These are phyloP conservation scores for Chloropsis cyanopogon DNA, from an alignment of 2,113 vertebrate genomes.

Conservation along the genomic window DNA sequence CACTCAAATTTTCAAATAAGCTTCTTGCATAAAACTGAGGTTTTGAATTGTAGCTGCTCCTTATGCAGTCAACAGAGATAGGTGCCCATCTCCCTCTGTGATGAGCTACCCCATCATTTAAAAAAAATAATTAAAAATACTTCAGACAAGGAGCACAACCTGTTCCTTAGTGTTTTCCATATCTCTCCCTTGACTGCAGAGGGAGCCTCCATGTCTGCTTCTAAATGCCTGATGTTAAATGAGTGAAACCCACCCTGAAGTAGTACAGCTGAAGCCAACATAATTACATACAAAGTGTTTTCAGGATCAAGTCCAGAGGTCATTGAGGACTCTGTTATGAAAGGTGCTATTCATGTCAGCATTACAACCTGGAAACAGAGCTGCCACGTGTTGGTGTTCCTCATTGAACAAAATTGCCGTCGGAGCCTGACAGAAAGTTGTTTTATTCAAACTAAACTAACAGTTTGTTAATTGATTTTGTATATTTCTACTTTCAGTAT, in stretches of 20 bases:
- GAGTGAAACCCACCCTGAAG: conserved; percentile 58
- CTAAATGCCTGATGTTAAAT: background rate
- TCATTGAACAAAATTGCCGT: background rate
- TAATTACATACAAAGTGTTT: conserved; percentile 55
- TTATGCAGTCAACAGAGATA: background rate
- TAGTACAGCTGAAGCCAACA: conserved; percentile 24
- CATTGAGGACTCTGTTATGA: conserved; percentile 42
- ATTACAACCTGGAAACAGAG: conserved; percentile 10
- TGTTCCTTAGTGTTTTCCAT: background rate
- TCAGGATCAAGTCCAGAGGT: conserved; percentile 54
- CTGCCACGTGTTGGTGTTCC: background rate
- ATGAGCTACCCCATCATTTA: background rate
- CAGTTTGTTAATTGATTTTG: conserved; percentile 47
- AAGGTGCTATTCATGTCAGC: conserved; percentile 48
- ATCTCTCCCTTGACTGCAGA: conserved; percentile 47
- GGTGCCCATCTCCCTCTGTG: background rate
- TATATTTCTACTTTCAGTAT: conserved; percentile 37
- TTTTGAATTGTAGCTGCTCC: background rate
- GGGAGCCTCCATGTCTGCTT: conserved; percentile 47
- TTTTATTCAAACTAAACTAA: conserved; percentile 13
- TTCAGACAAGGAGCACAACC: background rate
- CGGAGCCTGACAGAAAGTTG: background rate
- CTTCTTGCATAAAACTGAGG: background rate
- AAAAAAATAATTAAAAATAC: background rate
- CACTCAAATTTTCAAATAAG: background rate